A percentile compares a stretch with the other conserved stretches of the same genome.
Evolutionary conservation across 2,797 vertebrate genomes (phyloP).

Genomic region (Rhabdomys pumilio): DNA sequence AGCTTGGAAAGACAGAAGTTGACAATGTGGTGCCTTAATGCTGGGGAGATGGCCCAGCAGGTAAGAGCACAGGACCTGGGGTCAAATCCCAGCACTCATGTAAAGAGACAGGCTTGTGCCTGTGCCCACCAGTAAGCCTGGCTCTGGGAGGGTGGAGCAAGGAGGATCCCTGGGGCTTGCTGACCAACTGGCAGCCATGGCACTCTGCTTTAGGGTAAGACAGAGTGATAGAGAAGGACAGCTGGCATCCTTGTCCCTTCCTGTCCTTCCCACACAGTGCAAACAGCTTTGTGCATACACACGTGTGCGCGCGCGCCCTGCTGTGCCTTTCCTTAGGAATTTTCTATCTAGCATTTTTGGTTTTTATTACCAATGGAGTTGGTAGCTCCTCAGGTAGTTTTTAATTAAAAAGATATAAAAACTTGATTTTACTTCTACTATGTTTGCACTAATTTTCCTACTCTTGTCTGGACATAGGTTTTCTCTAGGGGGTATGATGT

Average conservation of each 20-base stretch:
- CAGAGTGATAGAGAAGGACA: not conserved
- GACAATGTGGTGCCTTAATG: fast-evolving
- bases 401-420: constrained; percentile 50
- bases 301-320: too few species aligned
- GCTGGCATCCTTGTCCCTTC: not conserved
- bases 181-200: not conserved
- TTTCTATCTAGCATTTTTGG: not conserved
- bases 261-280: not conserved
- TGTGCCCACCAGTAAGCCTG: not conserved
- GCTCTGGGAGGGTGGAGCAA: not conserved
- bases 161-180: not conserved
- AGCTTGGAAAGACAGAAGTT: not conserved
- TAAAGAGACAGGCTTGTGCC: not conserved
- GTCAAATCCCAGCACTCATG: too few species aligned
- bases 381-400: constrained; percentile 38
- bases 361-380: not conserved
- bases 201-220: not conserved
- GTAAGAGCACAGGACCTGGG: not conserved
- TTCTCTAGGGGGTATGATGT: not conserved
- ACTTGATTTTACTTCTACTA: not conserved
- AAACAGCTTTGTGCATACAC: not conserved
- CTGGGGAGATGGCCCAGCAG: not conserved
- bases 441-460: not conserved
- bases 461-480: not conserved
- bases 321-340: not conserved